phyloP scores from a whole-genome alignment of 2,113 vertebrate genomes.

The Vulpes lagopus region DNA sequence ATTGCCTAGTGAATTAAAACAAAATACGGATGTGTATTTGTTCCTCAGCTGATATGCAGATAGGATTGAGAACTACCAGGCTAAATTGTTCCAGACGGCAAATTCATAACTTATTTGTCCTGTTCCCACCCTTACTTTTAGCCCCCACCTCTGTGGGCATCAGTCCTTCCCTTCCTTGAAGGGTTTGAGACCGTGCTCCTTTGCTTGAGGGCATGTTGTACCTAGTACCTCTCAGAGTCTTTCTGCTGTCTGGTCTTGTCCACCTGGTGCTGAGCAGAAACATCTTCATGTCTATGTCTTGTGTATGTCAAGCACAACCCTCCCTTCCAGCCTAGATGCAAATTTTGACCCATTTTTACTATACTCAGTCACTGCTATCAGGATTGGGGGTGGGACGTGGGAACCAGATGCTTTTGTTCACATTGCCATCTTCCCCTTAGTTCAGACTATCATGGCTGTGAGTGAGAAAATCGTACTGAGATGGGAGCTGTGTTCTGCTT shows the following conservation, averaged over 20 bases:
- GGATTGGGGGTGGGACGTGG: conserved; percentile 39
- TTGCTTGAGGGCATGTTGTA: neutral
- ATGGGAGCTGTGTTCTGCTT: neutral
- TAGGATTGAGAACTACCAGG: neutral
- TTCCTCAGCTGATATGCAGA: neutral
- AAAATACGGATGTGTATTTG: neutral
- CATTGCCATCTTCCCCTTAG: neutral
- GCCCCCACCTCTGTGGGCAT: neutral
- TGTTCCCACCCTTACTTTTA: neutral
- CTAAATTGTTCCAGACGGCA: neutral
- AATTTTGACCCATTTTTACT: conserved; percentile 76
- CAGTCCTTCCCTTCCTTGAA: neutral
- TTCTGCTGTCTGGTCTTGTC: neutral
- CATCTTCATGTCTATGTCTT: conserved; percentile 1
- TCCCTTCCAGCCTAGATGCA: conserved; percentile 71
- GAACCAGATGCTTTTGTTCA: conserved; percentile 60
- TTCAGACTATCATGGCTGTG: neutral
- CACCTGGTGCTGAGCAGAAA: neutral
- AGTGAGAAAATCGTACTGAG: neutral
- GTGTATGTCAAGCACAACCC: neutral
- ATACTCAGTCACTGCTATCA: conserved; percentile 47
- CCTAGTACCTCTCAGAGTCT: neutral
- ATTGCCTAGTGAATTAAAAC: neutral
- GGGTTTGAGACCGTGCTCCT: neutral
- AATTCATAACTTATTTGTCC: neutral